Percentiles rank a stretch among this genome's conserved stretches.
Evolutionary conservation across 2,888 invertebrate genomes (phyloP).

Genomic region (Barypeithes pellucidus): DNA sequence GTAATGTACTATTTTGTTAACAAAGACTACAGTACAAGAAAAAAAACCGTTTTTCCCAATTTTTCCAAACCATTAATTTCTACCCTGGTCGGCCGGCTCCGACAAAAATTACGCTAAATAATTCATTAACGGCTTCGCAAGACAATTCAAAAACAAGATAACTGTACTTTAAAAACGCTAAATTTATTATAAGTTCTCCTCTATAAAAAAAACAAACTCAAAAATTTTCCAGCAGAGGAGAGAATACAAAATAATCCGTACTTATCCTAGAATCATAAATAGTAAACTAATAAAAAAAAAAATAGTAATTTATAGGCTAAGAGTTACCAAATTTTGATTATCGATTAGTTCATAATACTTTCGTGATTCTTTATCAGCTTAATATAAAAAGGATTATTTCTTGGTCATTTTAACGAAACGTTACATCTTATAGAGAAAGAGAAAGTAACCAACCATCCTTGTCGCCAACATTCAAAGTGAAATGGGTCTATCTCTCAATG

Average conservation of each 20-base stretch:
- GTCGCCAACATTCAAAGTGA: too few relatives aligned
- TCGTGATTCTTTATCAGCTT: not conserved
- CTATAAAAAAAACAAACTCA: constrained; percentile 19
- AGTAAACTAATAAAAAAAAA: constrained; percentile 6
- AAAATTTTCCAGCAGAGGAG: constrained; percentile 30
- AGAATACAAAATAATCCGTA: constrained; percentile 18
- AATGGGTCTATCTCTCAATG: too few relatives aligned
- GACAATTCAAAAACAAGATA: not conserved
- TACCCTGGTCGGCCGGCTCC: too few relatives aligned
- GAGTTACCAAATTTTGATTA: constrained; percentile 28
- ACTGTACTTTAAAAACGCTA: constrained; percentile 30
- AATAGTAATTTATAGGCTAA: constrained; percentile 24
- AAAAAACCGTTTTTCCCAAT: too few relatives aligned
- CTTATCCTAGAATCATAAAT: constrained; percentile 19
- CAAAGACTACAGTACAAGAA: too few relatives aligned
- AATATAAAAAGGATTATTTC: not conserved
- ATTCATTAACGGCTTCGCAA: too few relatives aligned
- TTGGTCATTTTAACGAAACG: too few relatives aligned
- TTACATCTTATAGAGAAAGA: constrained; percentile 7
- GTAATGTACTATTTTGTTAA: too few relatives aligned
- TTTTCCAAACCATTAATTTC: too few relatives aligned
- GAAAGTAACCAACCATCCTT: too few relatives aligned
- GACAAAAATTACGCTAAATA: too few relatives aligned
- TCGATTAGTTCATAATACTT: not conserved
- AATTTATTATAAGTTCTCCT: constrained; percentile 42